These are phyloP conservation scores for Forpus xanthops DNA, from an alignment of 2,797 vertebrate species.

Conservation along the genomic window DNA sequence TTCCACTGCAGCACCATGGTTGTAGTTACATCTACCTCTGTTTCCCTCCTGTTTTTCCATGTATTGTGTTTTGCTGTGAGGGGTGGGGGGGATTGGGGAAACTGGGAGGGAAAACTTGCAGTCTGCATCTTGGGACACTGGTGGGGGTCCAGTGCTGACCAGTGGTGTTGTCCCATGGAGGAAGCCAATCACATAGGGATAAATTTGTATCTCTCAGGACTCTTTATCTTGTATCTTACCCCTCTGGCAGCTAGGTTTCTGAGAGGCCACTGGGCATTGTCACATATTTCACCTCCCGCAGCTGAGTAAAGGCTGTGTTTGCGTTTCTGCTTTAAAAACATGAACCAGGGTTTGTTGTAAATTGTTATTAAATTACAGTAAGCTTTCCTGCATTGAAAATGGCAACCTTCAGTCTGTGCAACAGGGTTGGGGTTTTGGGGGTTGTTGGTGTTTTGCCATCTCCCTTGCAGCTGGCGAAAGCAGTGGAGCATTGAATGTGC, in stretches of 20 bases:
- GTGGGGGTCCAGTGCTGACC: slow-evolving; percentile 62
- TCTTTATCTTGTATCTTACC: slow-evolving; percentile 33
- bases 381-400: not conserved
- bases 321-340: not conserved
- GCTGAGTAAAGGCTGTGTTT: not conserved
- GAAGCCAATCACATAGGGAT: slow-evolving; percentile 73
- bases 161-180: slow-evolving; percentile 50
- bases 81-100: not conserved
- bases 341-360: not conserved
- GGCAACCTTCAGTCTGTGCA: not conserved
- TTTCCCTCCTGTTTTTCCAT: slow-evolving; percentile 22
- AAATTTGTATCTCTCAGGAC: slow-evolving; percentile 78
- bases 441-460: not conserved
- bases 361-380: not conserved
- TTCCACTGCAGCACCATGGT: slow-evolving; percentile 6
- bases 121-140: not conserved
- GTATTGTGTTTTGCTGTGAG: not conserved
- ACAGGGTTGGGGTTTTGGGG: not conserved
- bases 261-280: not conserved
- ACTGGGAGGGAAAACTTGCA: not conserved
- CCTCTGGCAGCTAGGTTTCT: not conserved
- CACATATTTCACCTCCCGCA: not conserved
- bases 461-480: not conserved
- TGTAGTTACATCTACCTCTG: slow-evolving; percentile 59
- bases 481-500: not conserved